phyloP scores from a whole-genome alignment of 2,888 invertebrate species.

The Automeris io region DNA sequence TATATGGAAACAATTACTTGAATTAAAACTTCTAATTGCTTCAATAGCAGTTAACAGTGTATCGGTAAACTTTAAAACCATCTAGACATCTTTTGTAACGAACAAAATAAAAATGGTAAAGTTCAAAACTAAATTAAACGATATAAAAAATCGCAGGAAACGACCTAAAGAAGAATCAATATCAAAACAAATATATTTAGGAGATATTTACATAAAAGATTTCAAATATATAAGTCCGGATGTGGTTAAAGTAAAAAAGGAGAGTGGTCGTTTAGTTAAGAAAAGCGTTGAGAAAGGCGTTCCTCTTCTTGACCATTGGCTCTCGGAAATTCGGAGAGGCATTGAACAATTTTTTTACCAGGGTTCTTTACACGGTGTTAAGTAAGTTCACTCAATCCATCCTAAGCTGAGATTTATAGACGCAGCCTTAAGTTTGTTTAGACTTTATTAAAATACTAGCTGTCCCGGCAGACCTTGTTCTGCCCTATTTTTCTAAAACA shows the following conservation, averaged over 20 bases:
- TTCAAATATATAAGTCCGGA: constrained; percentile 55
- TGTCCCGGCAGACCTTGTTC: too few relatives aligned
- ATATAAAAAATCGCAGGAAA: constrained; percentile 21
- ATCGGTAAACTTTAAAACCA: not conserved
- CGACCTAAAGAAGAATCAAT: constrained; percentile 21
- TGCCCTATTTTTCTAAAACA: too few relatives aligned
- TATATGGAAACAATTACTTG: not conserved
- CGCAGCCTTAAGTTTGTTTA: too few relatives aligned
- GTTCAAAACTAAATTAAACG: constrained; percentile 18
- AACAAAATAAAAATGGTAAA: constrained; percentile 20
- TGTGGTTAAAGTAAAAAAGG: constrained; percentile 24
- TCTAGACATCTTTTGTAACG: not conserved
- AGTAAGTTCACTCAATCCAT: constrained; percentile 39
- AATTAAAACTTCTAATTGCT: not conserved
- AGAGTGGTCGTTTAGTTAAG: constrained; percentile 7
- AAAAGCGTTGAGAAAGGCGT: constrained; percentile 14
- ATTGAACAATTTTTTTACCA: constrained; percentile 61
- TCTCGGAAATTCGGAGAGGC: constrained; percentile 46
- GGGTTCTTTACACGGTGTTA: constrained; percentile 66
- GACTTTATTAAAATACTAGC: too few relatives aligned
- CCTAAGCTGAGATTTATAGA: not conserved
- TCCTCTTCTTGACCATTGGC: constrained; percentile 42
- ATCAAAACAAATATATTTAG: constrained; percentile 30
- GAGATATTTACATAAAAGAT: constrained; percentile 57
- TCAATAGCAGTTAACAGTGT: not conserved